Percentiles rank a stretch among this genome's conserved stretches.
phyloP scores from a whole-genome alignment of 2,113 vertebrate species.

The Anhinga anhinga region DNA sequence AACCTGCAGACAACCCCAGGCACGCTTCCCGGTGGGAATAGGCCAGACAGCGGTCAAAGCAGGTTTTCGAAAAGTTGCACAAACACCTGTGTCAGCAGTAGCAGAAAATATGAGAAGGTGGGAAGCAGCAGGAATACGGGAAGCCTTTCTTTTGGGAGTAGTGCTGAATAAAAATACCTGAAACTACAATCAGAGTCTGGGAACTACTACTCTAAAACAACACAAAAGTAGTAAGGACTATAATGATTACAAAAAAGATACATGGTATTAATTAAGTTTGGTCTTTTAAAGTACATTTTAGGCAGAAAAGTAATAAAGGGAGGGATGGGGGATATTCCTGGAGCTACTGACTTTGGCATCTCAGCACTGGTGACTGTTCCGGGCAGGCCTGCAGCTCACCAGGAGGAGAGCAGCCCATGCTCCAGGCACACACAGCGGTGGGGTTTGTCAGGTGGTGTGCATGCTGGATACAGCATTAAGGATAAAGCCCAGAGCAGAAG shows the following conservation, averaged over 20 bases:
- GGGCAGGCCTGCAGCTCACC: not conserved
- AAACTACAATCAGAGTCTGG: not conserved
- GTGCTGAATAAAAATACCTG: not conserved
- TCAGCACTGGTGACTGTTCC: not conserved
- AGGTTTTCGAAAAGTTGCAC: not conserved
- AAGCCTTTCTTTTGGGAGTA: not conserved
- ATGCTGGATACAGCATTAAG: too few relatives aligned
- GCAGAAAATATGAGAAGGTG: not conserved
- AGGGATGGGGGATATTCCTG: not conserved
- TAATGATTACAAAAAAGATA: not conserved
- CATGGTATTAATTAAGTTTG: not conserved
- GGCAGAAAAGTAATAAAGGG: not conserved
- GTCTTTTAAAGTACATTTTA: not conserved
- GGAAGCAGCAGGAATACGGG: not conserved
- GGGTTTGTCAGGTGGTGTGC: accelerated
- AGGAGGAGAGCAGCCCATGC: not conserved
- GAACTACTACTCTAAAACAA: not conserved
- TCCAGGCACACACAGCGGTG: not conserved
- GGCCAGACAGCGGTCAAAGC: not conserved
- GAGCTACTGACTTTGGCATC: not conserved
- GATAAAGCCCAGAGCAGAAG: not conserved
- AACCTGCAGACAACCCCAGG: not conserved
- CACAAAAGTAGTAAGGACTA: not conserved
- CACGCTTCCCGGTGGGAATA: not conserved
- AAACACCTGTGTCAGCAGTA: not conserved